A percentile compares a stretch with the other conserved stretches of the same genome.
Conservation (phyloP, 2,113 vertebrate genomes). For the Triplophysa dalaica region DNA sequence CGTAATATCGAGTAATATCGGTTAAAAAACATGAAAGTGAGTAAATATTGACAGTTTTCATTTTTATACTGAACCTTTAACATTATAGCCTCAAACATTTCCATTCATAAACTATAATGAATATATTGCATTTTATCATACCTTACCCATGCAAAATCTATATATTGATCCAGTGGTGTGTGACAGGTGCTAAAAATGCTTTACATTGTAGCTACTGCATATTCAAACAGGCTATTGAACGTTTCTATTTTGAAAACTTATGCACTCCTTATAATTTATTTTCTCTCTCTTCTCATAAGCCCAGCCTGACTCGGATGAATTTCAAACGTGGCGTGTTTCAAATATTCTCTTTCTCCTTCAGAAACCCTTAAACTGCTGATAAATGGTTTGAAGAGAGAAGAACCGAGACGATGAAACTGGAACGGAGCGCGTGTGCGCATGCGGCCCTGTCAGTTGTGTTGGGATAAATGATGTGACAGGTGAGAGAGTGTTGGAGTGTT, state of each 20-base stretch:
- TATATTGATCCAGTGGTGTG: background rate
- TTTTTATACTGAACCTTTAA: background rate
- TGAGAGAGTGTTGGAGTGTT: conserved; percentile 47
- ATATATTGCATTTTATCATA: background rate
- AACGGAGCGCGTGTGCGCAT: background rate
- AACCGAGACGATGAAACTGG: conserved; percentile 17
- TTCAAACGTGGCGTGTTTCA: conserved; percentile 7
- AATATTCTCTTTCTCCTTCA: conserved; percentile 30
- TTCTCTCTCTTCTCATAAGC: background rate
- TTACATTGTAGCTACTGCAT: conserved; percentile 20
- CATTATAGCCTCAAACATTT: background rate
- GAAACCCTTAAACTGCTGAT: conserved; percentile 27
- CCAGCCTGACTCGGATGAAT: background rate
- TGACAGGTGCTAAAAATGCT: conserved; percentile 10
- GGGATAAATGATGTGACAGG: conserved; percentile 52
- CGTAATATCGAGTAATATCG: too few relatives aligned
- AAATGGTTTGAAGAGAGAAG: conserved; percentile 28
- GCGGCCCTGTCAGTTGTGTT: conserved; percentile 16
- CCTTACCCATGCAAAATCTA: background rate
- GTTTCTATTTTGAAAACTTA: background rate
- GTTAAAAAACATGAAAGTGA: background rate
- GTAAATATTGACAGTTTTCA: background rate
- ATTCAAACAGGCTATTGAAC: conserved; percentile 15
- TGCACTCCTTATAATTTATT: background rate
- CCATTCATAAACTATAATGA: background rate